These are phyloP conservation scores for Leptinotarsa rubiginosa DNA, from an alignment of 2,888 invertebrate genomes.

Conservation along the genomic window DNA sequence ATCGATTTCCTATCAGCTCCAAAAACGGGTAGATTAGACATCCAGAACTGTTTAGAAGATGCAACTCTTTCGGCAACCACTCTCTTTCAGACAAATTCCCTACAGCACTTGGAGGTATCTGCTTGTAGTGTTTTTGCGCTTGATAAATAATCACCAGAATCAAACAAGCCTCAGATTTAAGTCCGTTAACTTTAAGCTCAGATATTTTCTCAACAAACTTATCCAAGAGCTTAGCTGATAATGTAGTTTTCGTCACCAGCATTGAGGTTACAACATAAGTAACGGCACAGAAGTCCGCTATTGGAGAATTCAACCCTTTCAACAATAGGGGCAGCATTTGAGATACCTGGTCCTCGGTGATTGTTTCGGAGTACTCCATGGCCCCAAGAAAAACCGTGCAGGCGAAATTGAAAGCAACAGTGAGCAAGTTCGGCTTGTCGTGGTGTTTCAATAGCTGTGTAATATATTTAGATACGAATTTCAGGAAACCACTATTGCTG, in stretches of 20 bases:
- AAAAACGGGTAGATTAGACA: constrained; percentile 72
- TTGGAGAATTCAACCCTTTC: constrained; percentile 76
- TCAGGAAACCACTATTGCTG: constrained; percentile 72
- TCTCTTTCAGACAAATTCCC: constrained; percentile 66
- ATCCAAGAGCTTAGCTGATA: constrained; percentile 71
- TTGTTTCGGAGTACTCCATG: constrained; percentile 69
- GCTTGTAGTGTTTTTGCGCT: constrained; percentile 67
- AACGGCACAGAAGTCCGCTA: constrained; percentile 79
- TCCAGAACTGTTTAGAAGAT: constrained; percentile 69
- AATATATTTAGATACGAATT: constrained; percentile 73
- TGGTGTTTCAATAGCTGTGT: constrained; percentile 72
- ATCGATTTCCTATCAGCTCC: constrained; percentile 69
- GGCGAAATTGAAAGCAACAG: constrained; percentile 84
- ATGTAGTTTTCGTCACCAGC: constrained; percentile 73
- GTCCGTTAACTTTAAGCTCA: constrained; percentile 66
- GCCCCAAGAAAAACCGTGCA: constrained; percentile 80
- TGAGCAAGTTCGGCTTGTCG: constrained; percentile 72
- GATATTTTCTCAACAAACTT: constrained; percentile 73
- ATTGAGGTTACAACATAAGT: constrained; percentile 80
- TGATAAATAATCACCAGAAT: constrained; percentile 79
- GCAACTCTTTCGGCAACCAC: constrained; percentile 68
- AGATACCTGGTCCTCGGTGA: constrained; percentile 73
- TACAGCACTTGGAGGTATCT: constrained; percentile 70
- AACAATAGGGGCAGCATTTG: constrained; percentile 79
- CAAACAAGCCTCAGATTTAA: constrained; percentile 74